Base-by-base conservation (phyloP, 2,113 vertebrate genomes). In the Butastur rufipennis region DNA sequence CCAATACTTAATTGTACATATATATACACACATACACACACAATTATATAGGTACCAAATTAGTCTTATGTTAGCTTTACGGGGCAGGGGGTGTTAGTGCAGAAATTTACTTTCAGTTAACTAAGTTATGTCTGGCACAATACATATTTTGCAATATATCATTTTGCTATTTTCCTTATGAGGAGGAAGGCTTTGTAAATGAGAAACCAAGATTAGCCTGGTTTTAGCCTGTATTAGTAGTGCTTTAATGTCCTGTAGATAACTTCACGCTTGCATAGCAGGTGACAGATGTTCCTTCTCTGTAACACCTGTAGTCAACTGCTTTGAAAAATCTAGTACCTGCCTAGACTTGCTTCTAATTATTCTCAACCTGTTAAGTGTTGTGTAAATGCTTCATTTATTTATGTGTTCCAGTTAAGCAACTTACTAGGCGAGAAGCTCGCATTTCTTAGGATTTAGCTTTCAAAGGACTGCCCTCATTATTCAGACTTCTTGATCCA, bases 361-460 rank as follows among this genome's bases (percentile, higher is more conserved):
- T 32, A 6, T 81, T 56, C 61, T 38, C 32, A 13, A 11, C 34
- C 62, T 65, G 3, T 6, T 23, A 7, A 50, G 13, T 1, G 40
- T 84, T 94, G 91, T 29, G 7, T 85, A 91, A 95, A 85, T 45
- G 16, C 52, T 86, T 83, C 83, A 62, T 80, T 92, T 87, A 45
- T 71, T 81, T 91, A 3, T 20, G 40, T 70, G 91, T 79, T 91
- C 93, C 62, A 85, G 77, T 89, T 97, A 97, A 97, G 91, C 77
- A 93, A 95, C 93, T 95, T 84, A 94, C 0, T 4, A 61, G 47
- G 65, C 1, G 2, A 97, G 82, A n/a, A 88, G 80, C 88, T 97
- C 56, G 13, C 91, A 66, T 72, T 91, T 91, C 81, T 74, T 58
- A 48, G 95, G 96, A 95, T 96, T 97, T 97, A 88, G 91, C 62